phyloP scores from a whole-genome alignment of 1,140 invertebrate genomes.

The Cyphomyrmex costatus region DNA sequence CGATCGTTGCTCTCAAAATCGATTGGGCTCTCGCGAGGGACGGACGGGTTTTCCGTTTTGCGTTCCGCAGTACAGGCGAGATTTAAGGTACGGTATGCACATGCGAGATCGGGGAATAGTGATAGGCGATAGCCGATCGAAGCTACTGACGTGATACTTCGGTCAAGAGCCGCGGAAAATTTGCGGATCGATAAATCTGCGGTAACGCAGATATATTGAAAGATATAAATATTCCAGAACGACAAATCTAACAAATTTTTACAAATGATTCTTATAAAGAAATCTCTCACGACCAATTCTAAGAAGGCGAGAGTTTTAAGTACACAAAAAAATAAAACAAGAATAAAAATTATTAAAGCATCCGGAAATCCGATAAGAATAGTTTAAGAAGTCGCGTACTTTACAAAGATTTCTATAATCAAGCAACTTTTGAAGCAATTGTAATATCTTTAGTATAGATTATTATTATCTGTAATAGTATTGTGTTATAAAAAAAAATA shows the following conservation, averaged over 20 bases:
- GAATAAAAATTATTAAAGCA: background rate
- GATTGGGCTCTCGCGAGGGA: constrained; percentile 34
- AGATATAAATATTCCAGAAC: background rate
- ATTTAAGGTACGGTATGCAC: constrained; percentile 58
- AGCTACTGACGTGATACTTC: constrained; percentile 5
- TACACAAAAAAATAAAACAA: background rate
- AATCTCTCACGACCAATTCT: background rate
- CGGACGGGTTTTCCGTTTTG: constrained; percentile 38
- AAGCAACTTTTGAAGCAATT: background rate
- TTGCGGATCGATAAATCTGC: background rate
- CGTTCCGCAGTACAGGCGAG: constrained; percentile 27
- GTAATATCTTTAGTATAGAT: background rate
- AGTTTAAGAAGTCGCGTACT: background rate
- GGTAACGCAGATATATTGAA: background rate
- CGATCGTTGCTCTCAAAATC: constrained; percentile 50
- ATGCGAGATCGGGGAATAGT: constrained; percentile 42
- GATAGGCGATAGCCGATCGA: constrained; percentile 24
- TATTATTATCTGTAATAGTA: background rate
- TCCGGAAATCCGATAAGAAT: constrained; percentile 10
- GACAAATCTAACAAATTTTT: background rate
- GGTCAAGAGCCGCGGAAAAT: background rate
- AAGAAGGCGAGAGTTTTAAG: background rate
- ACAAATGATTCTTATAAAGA: background rate
- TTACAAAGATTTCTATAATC: background rate
- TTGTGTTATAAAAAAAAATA: background rate